Evolutionary conservation across 2,888 invertebrate species (phyloP).

Genomic region (Biston stratarius): DNA sequence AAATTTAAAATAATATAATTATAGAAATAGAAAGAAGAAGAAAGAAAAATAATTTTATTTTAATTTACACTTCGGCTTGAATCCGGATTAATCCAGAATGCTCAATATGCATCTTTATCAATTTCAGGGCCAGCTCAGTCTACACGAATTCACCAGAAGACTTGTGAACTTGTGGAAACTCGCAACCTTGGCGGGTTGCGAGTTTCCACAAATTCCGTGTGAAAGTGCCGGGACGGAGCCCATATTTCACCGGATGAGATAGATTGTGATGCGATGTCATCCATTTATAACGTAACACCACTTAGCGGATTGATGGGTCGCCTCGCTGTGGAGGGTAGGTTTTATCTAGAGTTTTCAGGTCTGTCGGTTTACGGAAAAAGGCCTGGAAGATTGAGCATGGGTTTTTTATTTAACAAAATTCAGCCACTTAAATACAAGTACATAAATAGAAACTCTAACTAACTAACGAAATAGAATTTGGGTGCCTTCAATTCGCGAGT

Average conservation of each 20-base stretch:
- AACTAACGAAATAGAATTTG: no score
- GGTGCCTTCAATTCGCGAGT: no score
- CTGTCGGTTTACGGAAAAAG: slow-evolving; percentile 8
- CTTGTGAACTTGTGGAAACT: slow-evolving; percentile 25
- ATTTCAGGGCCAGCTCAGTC: no score
- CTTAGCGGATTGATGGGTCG: slow-evolving; percentile 49
- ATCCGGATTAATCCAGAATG: no score
- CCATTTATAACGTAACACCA: slow-evolving; percentile 50
- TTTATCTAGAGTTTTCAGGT: slow-evolving; percentile 43
- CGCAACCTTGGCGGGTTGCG: no score
- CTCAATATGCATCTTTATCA: no score
- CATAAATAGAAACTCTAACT: no score
- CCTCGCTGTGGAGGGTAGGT: slow-evolving; percentile 34
- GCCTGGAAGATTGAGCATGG: slow-evolving; percentile 8
- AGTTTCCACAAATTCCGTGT: slow-evolving; percentile 20
- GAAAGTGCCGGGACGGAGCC: slow-evolving; percentile 37
- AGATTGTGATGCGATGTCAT: slow-evolving; percentile 49
- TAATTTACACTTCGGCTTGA: no score
- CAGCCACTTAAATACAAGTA: not conserved
- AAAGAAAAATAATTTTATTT: no score
- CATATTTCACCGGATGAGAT: slow-evolving; percentile 47
- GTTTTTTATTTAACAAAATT: not conserved
- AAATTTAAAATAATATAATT: no score
- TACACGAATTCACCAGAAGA: not conserved
- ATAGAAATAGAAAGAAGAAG: no score